Evolutionary conservation across 2,888 invertebrate species (phyloP).

Genomic region (Agapetus fuscipes): DNA sequence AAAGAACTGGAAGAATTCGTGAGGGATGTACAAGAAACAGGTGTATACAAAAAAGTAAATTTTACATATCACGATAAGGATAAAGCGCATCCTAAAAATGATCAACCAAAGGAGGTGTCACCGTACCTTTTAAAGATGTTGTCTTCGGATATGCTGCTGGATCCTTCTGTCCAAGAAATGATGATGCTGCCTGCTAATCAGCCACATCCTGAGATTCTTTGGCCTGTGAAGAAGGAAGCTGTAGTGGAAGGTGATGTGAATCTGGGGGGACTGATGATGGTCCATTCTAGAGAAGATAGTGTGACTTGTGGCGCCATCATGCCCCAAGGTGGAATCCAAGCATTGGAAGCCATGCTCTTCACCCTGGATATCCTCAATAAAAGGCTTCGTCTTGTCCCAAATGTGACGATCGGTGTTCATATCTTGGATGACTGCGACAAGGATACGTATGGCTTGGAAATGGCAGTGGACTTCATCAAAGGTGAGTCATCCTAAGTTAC

Average conservation of each 20-base stretch:
- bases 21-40: constrained; percentile 7
- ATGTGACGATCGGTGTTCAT: constrained; percentile 70
- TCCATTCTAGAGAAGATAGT: constrained; percentile 73
- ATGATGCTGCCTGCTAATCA: constrained; percentile 28
- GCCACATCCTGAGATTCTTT: constrained; percentile 31
- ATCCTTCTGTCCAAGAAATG: constrained; percentile 18
- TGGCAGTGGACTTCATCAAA: constrained; percentile 89
- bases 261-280: constrained; percentile 87
- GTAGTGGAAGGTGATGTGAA: constrained; percentile 76
- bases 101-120: background rate
- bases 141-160: constrained; percentile 9
- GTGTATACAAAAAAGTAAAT: too few species aligned
- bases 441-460: constrained; percentile 85
- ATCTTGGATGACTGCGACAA: constrained; percentile 88
- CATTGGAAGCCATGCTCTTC: constrained; percentile 81
- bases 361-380: constrained; percentile 68
- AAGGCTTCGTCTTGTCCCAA: constrained; percentile 52
- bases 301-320: constrained; percentile 79
- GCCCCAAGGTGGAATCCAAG: constrained; percentile 81
- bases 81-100: background rate
- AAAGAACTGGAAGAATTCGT: constrained; percentile 11
- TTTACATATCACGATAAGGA: constrained; percentile 1
- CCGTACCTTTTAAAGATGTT: constrained; percentile 11
- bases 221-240: constrained; percentile 73
- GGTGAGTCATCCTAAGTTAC: constrained; percentile 47